phyloP scores from a whole-genome alignment of 2,113 vertebrate species.

The Pholis gunnellus region DNA sequence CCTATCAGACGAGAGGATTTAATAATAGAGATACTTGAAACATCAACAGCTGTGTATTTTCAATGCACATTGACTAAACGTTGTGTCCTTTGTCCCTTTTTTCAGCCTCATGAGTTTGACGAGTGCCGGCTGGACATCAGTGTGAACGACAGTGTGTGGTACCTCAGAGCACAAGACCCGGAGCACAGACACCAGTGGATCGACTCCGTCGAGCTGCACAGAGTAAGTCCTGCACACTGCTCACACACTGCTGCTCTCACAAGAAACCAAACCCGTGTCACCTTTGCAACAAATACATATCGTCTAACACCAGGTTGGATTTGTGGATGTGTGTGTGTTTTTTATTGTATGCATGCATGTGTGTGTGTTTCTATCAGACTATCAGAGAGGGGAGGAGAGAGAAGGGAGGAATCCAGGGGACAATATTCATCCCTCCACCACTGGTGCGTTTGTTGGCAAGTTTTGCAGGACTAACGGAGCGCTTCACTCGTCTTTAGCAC shows the following conservation, averaged over 20 bases:
- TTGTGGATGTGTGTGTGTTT: constrained; percentile 29
- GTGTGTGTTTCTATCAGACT: constrained; percentile 76
- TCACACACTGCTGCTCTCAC: background rate
- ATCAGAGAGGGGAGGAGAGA: constrained; percentile 76
- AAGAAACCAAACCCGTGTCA: background rate
- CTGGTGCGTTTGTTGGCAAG: constrained; percentile 66
- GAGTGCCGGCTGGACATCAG: constrained; percentile 98
- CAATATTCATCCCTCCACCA: constrained; percentile 70
- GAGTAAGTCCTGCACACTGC: constrained; percentile 80
- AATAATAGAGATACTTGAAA: background rate
- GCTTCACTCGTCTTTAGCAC: constrained; percentile 3
- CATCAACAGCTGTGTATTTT: background rate
- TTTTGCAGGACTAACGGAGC: constrained; percentile 22
- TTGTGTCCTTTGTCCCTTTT: background rate
- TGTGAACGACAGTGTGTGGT: constrained; percentile 98
- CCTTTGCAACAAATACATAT: background rate
- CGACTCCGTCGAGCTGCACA: constrained; percentile 94
- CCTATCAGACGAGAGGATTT: background rate
- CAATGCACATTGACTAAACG: background rate
- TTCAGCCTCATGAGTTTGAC: constrained; percentile 96
- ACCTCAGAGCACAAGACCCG: constrained; percentile 93
- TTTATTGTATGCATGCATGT: constrained; percentile 31
- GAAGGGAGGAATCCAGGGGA: constrained; percentile 71
- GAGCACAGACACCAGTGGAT: constrained; percentile 95
- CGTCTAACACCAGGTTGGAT: constrained; percentile 6